Evolutionary conservation across 2,888 invertebrate species (phyloP).

Genomic region (Pristionchus fissidentatus): DNA sequence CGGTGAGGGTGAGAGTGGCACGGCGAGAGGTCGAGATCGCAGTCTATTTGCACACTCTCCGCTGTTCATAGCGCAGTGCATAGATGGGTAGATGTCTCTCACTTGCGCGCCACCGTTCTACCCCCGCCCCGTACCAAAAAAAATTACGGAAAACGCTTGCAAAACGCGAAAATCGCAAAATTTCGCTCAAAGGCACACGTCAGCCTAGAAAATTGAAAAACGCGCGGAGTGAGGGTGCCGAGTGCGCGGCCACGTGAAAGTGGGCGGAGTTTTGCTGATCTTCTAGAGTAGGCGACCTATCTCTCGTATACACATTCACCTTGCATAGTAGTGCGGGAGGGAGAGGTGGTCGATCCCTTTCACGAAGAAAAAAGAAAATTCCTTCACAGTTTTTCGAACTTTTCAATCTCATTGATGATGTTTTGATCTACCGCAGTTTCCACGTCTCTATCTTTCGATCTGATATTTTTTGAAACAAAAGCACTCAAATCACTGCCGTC

Average conservation of each 20-base stretch:
- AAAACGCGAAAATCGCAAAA: not conserved
- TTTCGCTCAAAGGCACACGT: not conserved
- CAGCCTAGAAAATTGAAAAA: constrained; percentile 1
- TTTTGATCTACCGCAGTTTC: constrained; percentile 7
- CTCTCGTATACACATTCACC: constrained; percentile 27
- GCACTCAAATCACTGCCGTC: not conserved
- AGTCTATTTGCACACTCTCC: constrained; percentile 28
- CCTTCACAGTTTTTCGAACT: not conserved
- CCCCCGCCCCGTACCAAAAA: not conserved
- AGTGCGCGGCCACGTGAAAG: constrained; percentile 12
- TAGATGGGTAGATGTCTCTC: not conserved
- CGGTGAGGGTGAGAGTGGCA: not conserved
- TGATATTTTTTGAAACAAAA: not conserved
- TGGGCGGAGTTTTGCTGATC: constrained; percentile 11
- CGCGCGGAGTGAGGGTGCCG: not conserved
- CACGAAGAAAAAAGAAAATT: not conserved
- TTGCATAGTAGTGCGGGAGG: constrained; percentile 1
- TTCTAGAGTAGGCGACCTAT: constrained; percentile 15
- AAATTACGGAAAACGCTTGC: not conserved
- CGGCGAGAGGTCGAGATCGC: constrained; percentile 6
- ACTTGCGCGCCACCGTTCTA: not conserved
- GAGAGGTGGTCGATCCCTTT: not conserved
- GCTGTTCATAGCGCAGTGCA: not conserved
- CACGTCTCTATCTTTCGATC: not conserved
- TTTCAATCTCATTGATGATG: not conserved